Evolutionary conservation across 2,113 vertebrate species (phyloP), one percentile per base, ranked within the genome.

Genomic region (Chrysochloris asiatica): DNA sequence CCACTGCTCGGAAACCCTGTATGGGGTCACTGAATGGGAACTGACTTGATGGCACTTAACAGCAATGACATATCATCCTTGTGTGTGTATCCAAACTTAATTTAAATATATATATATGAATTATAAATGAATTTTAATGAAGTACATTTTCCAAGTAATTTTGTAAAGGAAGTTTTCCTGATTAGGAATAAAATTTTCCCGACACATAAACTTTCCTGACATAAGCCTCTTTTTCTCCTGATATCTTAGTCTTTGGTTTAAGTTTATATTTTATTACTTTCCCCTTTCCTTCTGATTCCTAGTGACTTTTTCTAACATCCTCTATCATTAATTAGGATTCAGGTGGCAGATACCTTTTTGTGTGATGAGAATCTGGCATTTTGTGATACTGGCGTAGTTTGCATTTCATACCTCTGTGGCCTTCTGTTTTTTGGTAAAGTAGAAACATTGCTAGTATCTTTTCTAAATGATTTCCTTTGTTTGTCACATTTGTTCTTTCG

Each of bases 401-500:
- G 7, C 72, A 83, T 78, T 90, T 26, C 19, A 52, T n/a, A n/a
- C n/a, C n/a, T n/a, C n/a, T n/a, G n/a, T n/a, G n/a, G 4, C 26
- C 5, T 50, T 1, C 48, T 41, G 41, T 41, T 84, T 10, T 89
- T 65, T 11, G 56, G 17, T 14, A 59, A 19, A 47, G 67, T 56
- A 43, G 72, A 73, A 83, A 24, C 48, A 86, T 69, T 78, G 19
- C 45, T 5, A 28, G 1, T 90, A 75, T 2, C 56, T 88, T 76
- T 94, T 80, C 11, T 16, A 56, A 86, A 22, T 75, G 89, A 94
- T 67, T 78, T 4, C n/a, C n/a, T n/a, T n/a, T n/a, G n/a, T 30
- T 65, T 85, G 54, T 75, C 19, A 26, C n/a, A 48, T 65, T 88
- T 95, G 54, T 50, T 92, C 91, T 47, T 50, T 91, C 30, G 87